A percentile compares a stretch with the other conserved stretches of the same genome.
These are phyloP conservation scores for Balaeniceps rex DNA, from an alignment of 2,113 vertebrate genomes.

Conservation along the genomic window DNA sequence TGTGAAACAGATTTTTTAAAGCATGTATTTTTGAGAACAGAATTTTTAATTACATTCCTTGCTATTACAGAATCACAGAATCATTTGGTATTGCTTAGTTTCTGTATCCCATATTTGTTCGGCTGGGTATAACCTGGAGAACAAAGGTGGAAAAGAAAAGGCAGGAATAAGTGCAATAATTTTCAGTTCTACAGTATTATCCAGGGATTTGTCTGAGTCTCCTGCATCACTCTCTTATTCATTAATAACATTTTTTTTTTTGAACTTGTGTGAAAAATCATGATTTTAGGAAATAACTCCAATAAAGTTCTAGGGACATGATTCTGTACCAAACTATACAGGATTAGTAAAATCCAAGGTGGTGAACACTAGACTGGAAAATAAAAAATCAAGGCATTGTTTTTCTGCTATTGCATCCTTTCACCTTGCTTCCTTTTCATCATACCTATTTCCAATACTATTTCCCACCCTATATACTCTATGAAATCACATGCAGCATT, in stretches of 20 bases:
- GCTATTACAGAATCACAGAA: no score
- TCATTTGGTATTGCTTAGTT: not conserved
- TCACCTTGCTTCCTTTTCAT: not conserved
- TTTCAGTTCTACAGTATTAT: not conserved
- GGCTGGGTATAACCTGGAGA: not conserved
- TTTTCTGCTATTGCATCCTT: not conserved
- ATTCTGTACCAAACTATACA: not conserved
- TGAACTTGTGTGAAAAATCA: not conserved
- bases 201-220: not conserved
- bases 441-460: not conserved
- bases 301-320: not conserved
- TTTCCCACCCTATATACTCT: not conserved
- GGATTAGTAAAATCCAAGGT: not conserved
- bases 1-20: not conserved
- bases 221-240: not conserved
- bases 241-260: not conserved
- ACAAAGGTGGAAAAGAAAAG: not conserved
- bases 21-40: not conserved
- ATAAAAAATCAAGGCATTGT: not conserved
- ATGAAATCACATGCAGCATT: not conserved
- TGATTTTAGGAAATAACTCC: not conserved
- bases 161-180: not conserved
- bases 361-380: not conserved
- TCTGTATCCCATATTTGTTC: not conserved
- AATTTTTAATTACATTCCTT: not conserved